Percentiles rank a stretch among this genome's conserved stretches.
These are phyloP conservation scores for Nipponacmea schrenckii DNA, from an alignment of 2,888 invertebrate species.

Conservation along the genomic window DNA sequence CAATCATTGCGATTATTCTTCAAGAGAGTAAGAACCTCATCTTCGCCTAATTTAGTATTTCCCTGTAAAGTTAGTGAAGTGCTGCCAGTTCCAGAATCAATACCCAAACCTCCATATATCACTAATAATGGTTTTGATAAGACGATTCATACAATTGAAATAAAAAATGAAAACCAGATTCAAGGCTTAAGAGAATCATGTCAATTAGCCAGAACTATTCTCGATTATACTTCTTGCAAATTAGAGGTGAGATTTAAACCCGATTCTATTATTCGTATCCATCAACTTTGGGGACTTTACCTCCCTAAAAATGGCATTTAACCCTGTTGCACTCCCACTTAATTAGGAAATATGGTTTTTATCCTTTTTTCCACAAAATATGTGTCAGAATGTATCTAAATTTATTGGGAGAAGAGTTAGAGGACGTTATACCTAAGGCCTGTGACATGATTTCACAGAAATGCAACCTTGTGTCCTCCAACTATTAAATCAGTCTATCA, in stretches of 20 bases:
- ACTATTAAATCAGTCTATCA: too few relatives aligned
- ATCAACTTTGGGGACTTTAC: too few relatives aligned
- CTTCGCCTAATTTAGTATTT: conserved; percentile 14
- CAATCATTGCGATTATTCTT: background rate
- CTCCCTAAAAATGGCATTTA: too few relatives aligned
- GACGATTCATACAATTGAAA: conserved; percentile 35
- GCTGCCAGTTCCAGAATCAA: conserved; percentile 42
- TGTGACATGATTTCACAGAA: too few relatives aligned
- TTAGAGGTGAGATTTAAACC: conserved; percentile 40
- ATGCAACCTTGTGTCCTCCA: too few relatives aligned
- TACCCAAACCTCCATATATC: conserved; percentile 50
- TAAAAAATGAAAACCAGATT: conserved; percentile 49
- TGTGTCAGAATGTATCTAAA: too few relatives aligned
- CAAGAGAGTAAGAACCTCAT: background rate
- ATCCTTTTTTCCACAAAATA: too few relatives aligned
- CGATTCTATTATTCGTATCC: background rate
- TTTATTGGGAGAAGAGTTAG: too few relatives aligned
- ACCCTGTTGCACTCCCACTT: too few relatives aligned
- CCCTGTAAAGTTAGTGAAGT: conserved; percentile 38
- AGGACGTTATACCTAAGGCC: too few relatives aligned
- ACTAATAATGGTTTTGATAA: conserved; percentile 23
- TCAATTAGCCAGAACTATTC: conserved; percentile 47
- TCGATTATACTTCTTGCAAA: conserved; percentile 40
- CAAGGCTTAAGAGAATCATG: conserved; percentile 49
- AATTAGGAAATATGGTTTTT: too few relatives aligned